Percentiles rank a stretch among this genome's conserved stretches.
Evolutionary conservation across 2,797 vertebrate species (phyloP).

Genomic region (Rhinogobio ventralis): DNA sequence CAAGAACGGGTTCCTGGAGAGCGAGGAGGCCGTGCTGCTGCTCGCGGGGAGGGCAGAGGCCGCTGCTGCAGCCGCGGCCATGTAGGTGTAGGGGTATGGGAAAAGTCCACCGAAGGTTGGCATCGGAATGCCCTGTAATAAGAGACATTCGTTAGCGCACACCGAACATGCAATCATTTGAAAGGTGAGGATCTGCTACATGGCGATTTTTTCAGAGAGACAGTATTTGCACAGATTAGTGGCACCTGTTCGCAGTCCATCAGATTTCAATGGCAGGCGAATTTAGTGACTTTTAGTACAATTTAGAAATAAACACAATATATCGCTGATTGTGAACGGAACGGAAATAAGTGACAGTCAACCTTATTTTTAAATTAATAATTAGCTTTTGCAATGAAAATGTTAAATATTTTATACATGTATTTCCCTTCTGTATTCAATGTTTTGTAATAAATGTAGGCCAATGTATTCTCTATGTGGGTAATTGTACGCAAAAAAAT

Average conservation of each 20-base stretch:
- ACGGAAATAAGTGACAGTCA: neutral
- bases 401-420: neutral
- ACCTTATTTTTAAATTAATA: neutral
- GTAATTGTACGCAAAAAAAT: neutral
- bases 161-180: neutral
- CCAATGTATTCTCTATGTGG: neutral
- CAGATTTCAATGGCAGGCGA: neutral
- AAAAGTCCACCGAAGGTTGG: slow-evolving; percentile 96
- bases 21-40: slow-evolving; percentile 80
- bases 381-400: neutral
- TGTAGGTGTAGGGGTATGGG: slow-evolving; percentile 97
- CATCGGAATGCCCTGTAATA: slow-evolving; percentile 94
- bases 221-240: neutral
- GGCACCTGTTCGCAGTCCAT: slow-evolving; percentile 14
- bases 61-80: slow-evolving; percentile 93
- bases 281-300: neutral
- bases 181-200: slow-evolving; percentile 6
- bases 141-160: slow-evolving; percentile 36
- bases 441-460: neutral
- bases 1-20: slow-evolving; percentile 89
- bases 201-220: neutral
- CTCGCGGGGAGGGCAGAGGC: slow-evolving; percentile 88
- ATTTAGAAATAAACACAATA: neutral
- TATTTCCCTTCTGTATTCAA: neutral
- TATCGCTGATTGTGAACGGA: neutral